Percentiles rank a stretch among this genome's conserved stretches.
Evolutionary conservation across 2,888 invertebrate species (phyloP).

Genomic region (Drosophila sordidapex): DNA sequence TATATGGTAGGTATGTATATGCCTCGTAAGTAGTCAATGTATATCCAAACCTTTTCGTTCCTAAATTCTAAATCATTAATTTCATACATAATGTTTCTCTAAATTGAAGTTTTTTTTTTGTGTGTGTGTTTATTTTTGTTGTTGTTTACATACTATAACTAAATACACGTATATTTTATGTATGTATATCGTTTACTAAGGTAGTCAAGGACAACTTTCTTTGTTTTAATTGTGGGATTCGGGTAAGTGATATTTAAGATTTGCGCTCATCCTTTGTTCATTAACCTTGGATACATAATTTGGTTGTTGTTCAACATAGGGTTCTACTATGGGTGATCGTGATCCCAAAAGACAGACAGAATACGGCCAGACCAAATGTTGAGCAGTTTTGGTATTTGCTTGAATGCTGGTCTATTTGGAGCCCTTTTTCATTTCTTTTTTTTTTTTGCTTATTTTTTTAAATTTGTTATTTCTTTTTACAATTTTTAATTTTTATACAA

Average conservation of each 20-base stretch:
- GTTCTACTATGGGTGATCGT: constrained; percentile 16
- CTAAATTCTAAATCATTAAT: constrained; percentile 69
- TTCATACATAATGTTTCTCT: constrained; percentile 59
- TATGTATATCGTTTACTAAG: constrained; percentile 50
- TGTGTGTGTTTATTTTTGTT: constrained; percentile 30
- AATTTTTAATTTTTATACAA: constrained; percentile 86
- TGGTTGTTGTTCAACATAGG: constrained; percentile 11
- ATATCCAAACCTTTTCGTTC: constrained; percentile 70
- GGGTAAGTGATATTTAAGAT: constrained; percentile 35
- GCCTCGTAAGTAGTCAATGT: constrained; percentile 60
- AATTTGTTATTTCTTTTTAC: constrained; percentile 93
- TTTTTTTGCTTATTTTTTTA: constrained; percentile 88
- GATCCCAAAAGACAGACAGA: constrained; percentile 36
- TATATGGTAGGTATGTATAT: constrained; percentile 48
- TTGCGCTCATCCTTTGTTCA: constrained; percentile 32
- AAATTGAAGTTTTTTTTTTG: constrained; percentile 44
- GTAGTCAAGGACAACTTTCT: constrained; percentile 58
- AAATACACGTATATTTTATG: constrained; percentile 63
- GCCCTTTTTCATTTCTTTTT: constrained; percentile 87
- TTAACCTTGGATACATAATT: not conserved
- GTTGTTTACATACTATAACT: constrained; percentile 69
- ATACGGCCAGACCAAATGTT: constrained; percentile 55
- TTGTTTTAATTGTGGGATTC: constrained; percentile 25
- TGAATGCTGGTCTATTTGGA: constrained; percentile 91
- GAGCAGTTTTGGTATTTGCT: constrained; percentile 68